Evolutionary conservation across 2,797 vertebrate species (phyloP).

Genomic region (Sebastes matsubarae): DNA sequence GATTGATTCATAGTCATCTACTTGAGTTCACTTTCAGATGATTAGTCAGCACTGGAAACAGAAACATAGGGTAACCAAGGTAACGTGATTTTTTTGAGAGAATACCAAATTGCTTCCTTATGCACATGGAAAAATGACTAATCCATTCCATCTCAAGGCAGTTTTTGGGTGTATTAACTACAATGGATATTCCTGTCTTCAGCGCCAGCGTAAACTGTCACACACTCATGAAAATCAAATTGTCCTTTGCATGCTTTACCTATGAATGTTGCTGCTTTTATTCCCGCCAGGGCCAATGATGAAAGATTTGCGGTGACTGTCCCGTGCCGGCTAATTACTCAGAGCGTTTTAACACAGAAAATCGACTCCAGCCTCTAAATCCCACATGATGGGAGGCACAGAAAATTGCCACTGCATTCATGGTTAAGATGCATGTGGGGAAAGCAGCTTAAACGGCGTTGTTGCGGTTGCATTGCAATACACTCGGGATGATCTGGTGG

Average conservation of each 20-base stretch:
- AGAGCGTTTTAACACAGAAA: slow-evolving; percentile 9
- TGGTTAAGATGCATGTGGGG: neutral
- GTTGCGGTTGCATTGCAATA: neutral
- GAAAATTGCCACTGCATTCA: slow-evolving; percentile 5
- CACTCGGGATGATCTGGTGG: neutral
- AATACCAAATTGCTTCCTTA: slow-evolving; percentile 3
- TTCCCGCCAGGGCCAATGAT: neutral
- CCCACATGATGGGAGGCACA: slow-evolving; percentile 14
- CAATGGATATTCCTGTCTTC: neutral
- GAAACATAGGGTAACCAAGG: neutral
- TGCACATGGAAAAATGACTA: neutral
- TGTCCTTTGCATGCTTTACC: neutral
- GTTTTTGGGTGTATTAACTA: neutral
- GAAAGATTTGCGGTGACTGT: neutral
- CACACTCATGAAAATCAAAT: neutral
- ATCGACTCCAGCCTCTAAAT: slow-evolving; percentile 23
- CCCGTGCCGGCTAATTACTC: slow-evolving; percentile 8
- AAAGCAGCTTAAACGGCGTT: slow-evolving; percentile 12
- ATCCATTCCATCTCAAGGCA: neutral
- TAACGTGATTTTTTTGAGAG: neutral
- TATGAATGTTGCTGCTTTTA: neutral
- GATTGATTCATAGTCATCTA: neutral
- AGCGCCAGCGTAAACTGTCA: neutral
- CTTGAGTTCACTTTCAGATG: neutral
- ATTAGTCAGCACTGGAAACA: slow-evolving; percentile 5